These are phyloP conservation scores for Caenorhabditis uteleia DNA, from an alignment of 2,888 invertebrate genomes.

Conservation along the genomic window DNA sequence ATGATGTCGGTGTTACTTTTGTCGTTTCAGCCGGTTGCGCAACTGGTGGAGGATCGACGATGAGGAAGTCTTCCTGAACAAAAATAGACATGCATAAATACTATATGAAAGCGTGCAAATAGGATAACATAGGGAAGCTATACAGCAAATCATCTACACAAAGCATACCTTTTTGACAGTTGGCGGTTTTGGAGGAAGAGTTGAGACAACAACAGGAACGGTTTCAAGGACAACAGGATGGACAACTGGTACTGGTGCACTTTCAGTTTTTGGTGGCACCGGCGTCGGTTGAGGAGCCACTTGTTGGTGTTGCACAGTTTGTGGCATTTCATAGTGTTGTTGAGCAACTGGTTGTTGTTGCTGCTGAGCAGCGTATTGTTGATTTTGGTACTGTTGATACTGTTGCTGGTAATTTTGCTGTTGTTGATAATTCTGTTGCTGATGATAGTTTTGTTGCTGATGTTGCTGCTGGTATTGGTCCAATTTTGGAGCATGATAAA, in stretches of 20 bases:
- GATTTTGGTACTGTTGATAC: constrained; percentile 1
- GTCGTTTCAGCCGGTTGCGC: not conserved
- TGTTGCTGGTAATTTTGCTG: constrained; percentile 5
- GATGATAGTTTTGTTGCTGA: constrained; percentile 7
- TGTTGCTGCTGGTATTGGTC: constrained; percentile 4
- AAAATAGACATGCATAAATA: too few species aligned
- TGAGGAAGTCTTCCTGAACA: constrained; percentile 21
- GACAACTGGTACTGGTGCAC: not conserved
- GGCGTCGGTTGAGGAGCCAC: too few species aligned
- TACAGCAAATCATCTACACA: too few species aligned
- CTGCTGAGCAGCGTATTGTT: not conserved
- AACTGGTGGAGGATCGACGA: not conserved
- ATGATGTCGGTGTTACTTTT: constrained; percentile 36
- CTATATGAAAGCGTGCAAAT: too few species aligned
- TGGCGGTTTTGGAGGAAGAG: too few species aligned
- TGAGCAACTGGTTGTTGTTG: not conserved
- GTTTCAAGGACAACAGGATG: too few species aligned
- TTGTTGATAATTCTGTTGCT: not conserved
- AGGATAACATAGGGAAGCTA: too few species aligned
- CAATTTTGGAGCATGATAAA: not conserved
- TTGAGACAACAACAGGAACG: too few species aligned
- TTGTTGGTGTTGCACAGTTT: not conserved
- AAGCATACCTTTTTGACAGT: too few species aligned
- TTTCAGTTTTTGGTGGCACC: not conserved
- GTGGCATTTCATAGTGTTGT: not conserved